These are phyloP conservation scores for Drepana arcuata DNA, from an alignment of 1,140 invertebrate species.

Conservation along the genomic window DNA sequence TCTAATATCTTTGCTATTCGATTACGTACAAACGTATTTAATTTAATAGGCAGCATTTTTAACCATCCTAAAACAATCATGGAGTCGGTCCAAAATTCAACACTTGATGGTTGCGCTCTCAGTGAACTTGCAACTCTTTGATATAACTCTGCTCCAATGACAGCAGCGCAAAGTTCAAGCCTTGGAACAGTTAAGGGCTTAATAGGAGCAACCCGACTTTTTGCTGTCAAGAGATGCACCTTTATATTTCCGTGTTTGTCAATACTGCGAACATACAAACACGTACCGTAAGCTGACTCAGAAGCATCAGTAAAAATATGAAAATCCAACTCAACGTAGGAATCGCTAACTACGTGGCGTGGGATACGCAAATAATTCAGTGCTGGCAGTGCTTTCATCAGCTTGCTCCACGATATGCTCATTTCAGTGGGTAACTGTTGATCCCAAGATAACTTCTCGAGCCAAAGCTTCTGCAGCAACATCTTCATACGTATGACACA, in stretches of 20 bases:
- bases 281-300: background rate
- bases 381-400: slow-evolving; percentile 2
- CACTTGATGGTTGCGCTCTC: background rate
- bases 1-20: slow-evolving; percentile 8
- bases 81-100: slow-evolving; percentile 7
- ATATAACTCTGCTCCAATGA: background rate
- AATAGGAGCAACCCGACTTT: background rate
- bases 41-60: background rate
- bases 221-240: background rate
- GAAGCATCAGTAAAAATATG: slow-evolving; percentile 24
- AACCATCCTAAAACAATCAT: slow-evolving; percentile 9
- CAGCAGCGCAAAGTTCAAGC: slow-evolving; percentile 2
- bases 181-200: slow-evolving; percentile 5
- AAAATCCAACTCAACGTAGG: slow-evolving; percentile 8
- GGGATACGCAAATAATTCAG: slow-evolving; percentile 18
- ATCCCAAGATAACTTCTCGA: background rate
- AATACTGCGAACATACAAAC: background rate
- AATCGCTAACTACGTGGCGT: slow-evolving; percentile 12
- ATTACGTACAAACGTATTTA: slow-evolving; percentile 12
- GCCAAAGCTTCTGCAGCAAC: background rate
- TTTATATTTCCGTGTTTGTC: background rate
- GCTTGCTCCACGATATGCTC: slow-evolving; percentile 9
- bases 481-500: background rate
- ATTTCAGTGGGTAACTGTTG: background rate
- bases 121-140: background rate